Evolutionary conservation across 2,888 invertebrate genomes (phyloP), one percentile per base, ranked within the genome.

Genomic region (Drosophila colorata): DNA sequence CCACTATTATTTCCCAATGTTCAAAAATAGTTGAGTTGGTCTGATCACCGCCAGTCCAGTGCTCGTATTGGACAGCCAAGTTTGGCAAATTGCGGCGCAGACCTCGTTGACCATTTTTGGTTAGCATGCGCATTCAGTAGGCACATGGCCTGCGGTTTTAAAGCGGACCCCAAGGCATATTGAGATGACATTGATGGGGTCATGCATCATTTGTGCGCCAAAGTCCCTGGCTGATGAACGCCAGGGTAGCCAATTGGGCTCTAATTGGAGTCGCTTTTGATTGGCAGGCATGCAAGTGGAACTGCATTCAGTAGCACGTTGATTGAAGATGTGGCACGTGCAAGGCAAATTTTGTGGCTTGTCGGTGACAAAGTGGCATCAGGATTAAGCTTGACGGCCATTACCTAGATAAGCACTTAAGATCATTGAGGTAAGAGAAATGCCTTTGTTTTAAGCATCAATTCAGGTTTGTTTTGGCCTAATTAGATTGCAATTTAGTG

Each of bases 1-100:
- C n/a, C 41, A 35, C 51, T 43, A 72, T 77, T 77, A 74, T 77
- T 66, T 70, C 55, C 59, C 71, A 86, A 75, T 80, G 70, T 78
- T 58, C 80, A 71, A 65, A 70, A 77, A 66, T 72, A 69, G 59
- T n/a, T n/a, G n/a, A n/a, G n/a, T n/a, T n/a, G 18, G 6, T 18
- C 13, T 16, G 40, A 18, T 11, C 40, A 40, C 4, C 38, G 9
- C 9, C 18, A 40, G 11, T 16, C 23, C n/a, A 35, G 13, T 18
- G n/a, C 40, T n/a, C 46, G 37, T 38, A 48, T 57, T 41, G 52
- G 13, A 9, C 9, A 33, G 28, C 16, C 14, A 37, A 56, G 68
- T 57, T 65, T 56, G 74, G 11, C 46, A 33, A 47, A 43, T 43
- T 55, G 25, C 11, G 33, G 40, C 40, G 14, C 28, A 14, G 46